Evolutionary conservation across 2,888 invertebrate species (phyloP).

Genomic region (Sussaba pulchella): DNA sequence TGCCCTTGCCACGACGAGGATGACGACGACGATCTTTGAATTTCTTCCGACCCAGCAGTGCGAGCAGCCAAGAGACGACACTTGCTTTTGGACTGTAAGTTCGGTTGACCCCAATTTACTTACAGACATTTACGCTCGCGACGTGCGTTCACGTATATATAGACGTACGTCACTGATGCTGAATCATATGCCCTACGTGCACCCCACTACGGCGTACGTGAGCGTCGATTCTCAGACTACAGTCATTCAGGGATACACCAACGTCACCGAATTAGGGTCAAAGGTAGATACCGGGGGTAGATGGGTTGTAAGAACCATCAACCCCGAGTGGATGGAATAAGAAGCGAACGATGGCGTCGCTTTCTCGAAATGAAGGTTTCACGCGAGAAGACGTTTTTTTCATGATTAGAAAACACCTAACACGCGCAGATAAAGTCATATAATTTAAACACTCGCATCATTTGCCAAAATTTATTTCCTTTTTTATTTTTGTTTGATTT

Average conservation of each 20-base stretch:
- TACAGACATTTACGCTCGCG: neutral
- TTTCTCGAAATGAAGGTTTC: neutral
- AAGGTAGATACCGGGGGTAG: too few relatives aligned
- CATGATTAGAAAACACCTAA: too few relatives aligned
- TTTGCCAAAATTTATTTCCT: too few relatives aligned
- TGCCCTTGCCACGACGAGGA: conserved; percentile 6
- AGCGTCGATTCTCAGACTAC: neutral
- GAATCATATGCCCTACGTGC: conserved; percentile 65
- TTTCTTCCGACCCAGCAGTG: neutral
- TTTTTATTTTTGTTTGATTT: too few relatives aligned
- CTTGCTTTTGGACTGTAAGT: conserved; percentile 38
- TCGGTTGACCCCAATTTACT: conserved; percentile 66
- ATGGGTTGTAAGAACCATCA: neutral
- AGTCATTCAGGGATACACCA: neutral
- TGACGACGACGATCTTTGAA: neutral
- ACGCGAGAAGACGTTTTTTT: too few relatives aligned
- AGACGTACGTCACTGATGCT: conserved; percentile 43
- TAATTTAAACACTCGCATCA: too few relatives aligned
- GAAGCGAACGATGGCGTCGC: neutral
- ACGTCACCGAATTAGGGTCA: neutral
- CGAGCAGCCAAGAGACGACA: conserved; percentile 2
- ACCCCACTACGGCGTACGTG: neutral
- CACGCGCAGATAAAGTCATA: too few relatives aligned
- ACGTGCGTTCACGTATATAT: conserved; percentile 4
- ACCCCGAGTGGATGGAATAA: neutral